Conservation (phyloP, 2,888 invertebrate genomes). For the Notodonta dromedarius region DNA sequence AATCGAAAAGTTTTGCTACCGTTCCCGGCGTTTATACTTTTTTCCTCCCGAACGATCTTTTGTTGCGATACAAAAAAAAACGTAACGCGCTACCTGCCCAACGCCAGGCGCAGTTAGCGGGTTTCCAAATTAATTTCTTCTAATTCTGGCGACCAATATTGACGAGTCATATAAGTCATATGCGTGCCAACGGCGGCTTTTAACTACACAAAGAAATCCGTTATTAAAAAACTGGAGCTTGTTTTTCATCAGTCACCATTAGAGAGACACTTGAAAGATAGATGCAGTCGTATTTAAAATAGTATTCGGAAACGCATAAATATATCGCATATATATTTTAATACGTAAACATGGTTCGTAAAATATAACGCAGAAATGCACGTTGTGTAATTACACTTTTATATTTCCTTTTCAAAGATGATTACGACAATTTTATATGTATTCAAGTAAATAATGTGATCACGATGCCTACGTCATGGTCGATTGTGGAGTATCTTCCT, state of each 20-base stretch:
- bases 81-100: conserved; percentile 62
- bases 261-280: conserved; percentile 77
- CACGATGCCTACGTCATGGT: conserved; percentile 31
- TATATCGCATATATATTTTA: conserved; percentile 17
- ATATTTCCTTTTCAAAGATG: conserved; percentile 36
- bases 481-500: conserved; percentile 37
- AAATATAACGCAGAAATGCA: conserved; percentile 9
- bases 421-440: conserved; percentile 39
- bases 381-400: conserved; percentile 30
- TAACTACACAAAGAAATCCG: conserved; percentile 52
- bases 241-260: conserved; percentile 75
- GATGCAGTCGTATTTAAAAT: conserved; percentile 51
- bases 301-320: conserved; percentile 24
- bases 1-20: conserved; percentile 77
- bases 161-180: conserved; percentile 72
- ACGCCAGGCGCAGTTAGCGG: conserved; percentile 55
- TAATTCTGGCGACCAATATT: conserved; percentile 66
- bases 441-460: conserved; percentile 24
- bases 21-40: conserved; percentile 63
- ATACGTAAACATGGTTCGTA: conserved; percentile 17
- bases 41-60: conserved; percentile 49
- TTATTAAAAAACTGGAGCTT: conserved; percentile 55
- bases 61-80: conserved; percentile 54
- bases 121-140: conserved; percentile 75
- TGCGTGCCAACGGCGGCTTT: conserved; percentile 70